Evolutionary conservation across 2,113 vertebrate genomes (phyloP), one percentile per base, ranked within the genome.

Genomic region (Brachyistius frenatus): DNA sequence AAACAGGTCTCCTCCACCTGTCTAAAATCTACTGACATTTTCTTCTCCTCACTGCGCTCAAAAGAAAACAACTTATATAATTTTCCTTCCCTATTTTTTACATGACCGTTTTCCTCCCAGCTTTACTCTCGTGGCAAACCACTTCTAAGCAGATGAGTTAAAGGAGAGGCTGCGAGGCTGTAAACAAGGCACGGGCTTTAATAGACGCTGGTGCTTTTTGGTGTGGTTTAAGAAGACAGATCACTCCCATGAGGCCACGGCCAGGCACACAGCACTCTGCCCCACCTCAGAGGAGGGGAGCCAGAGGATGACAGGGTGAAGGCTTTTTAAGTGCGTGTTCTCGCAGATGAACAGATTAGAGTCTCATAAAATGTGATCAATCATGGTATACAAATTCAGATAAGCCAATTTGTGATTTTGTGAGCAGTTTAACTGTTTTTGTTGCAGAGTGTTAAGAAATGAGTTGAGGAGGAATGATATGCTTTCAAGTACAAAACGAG

Each of bases 161-260:
- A 75, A 77, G 60, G 47, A 23, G 23, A 23, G 23, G 23, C 23
- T 23, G 49, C 68, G 64, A 54, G 63, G 65, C 36, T 52, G 36
- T 61, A 76, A 83, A 78, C 73, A 64, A 31, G 68, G 36, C 31
- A 9, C 32, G 56, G 15, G 46, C 63, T 80, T 86, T 79, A 79
- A 74, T 82, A 64, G 70, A 66, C 5, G 36, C 16, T 23, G 32
- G 50, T 30, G 50, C 49, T 55, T 58, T 72, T 88, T 85, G 64
- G 66, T 86, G 81, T 0, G 44, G 74, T 80, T 82, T 30, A 35
- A 39, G 67, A 76, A 60, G 78, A 76, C 63, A 30, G 74, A 81
- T 87, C 41, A 64, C 57, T 80, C 90, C 76, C 61, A 52, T 0
- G 46, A 60, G 72, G 53, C 66, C 16, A 37, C 0, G 2, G 76